Base-by-base conservation (phyloP, 2,113 vertebrate genomes). In the Epinephelus lanceolatus region DNA sequence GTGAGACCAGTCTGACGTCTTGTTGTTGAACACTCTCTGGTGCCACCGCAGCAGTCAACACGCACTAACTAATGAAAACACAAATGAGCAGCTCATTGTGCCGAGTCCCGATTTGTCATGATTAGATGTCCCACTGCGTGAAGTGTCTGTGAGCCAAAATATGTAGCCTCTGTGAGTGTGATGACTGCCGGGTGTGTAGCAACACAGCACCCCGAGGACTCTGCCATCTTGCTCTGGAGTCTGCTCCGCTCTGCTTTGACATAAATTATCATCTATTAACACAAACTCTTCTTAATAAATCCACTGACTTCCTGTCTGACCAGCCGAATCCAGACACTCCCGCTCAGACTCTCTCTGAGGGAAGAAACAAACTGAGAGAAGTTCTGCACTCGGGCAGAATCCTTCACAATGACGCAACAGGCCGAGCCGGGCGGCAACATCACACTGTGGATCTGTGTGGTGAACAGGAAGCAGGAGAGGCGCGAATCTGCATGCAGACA, bases 401-500 rank as follows among this genome's bases (percentile, higher is more conserved):
- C 70, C 14, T 57, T 76, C 40, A 25, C 21, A 47, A 47, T 53
- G 71, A 86, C 19, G 76, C 72, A 71, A 62, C 23, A 15, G 65
- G 67, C 40, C 23, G 55, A 61, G 76, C 27, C 37, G 37, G 49
- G 59, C 72, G 6, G 80, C 71, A 71, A 49, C 81, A 70, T 71
- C 40, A 18, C 8, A 23, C 69, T 15, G 70, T 57, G 62, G 74
- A 71, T 60, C 40, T 27, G 81, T 9, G 59, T 8, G 33, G 66
- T 25, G 47, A 57, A 52, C 73, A 27, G 55, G 18, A 14, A 33
- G 42, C 66, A 66, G 67, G 8, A 52, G 55, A 65, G 27, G 70
- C 0, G 53, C 14, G 52, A 53, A 82, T 90, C 84, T 85, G 89
- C 75, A 85, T 85, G 84, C 89, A 86, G 78, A 71, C 63, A 47